Evolutionary conservation across 1,140 invertebrate species (phyloP).

Genomic region (Drosophila oshimai): DNA sequence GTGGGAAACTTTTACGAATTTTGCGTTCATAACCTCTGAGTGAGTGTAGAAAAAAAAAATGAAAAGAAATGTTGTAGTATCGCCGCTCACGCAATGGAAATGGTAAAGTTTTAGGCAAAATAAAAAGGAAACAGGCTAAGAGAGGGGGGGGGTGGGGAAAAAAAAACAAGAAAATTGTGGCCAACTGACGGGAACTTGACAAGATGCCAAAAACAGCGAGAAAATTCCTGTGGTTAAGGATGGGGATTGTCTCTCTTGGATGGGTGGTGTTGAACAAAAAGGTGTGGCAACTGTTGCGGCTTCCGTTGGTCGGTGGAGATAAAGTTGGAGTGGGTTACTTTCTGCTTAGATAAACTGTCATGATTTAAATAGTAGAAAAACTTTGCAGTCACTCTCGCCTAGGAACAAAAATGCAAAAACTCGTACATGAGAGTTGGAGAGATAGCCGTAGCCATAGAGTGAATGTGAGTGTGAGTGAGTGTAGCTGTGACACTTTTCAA

Average conservation of each 20-base stretch:
- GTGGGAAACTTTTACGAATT: constrained; percentile 1
- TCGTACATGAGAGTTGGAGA: background rate
- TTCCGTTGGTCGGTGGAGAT: constrained; percentile 9
- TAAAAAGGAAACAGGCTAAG: constrained; percentile 14
- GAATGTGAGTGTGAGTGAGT: constrained; percentile 11
- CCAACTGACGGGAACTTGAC: constrained; percentile 63
- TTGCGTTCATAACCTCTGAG: constrained; percentile 2
- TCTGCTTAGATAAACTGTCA: constrained; percentile 78
- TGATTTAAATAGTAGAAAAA: constrained; percentile 80
- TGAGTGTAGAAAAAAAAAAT: background rate
- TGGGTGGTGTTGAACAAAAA: constrained; percentile 19
- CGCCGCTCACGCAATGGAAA: constrained; percentile 53
- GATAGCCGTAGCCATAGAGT: background rate
- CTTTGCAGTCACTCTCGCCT: constrained; percentile 54
- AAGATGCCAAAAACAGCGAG: constrained; percentile 74
- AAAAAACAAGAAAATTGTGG: constrained; percentile 26
- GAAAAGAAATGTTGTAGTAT: constrained; percentile 43
- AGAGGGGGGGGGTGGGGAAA: background rate
- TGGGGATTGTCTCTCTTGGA: constrained; percentile 1
- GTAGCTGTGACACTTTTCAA: constrained; percentile 61
- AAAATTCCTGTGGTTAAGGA: constrained; percentile 47
- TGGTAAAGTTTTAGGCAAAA: constrained; percentile 49
- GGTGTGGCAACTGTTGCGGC: constrained; percentile 75
- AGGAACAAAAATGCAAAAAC: constrained; percentile 55
- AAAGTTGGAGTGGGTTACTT: constrained; percentile 16